phyloP scores from a whole-genome alignment of 2,888 invertebrate species.

The Ramazzottius varieornatus region DNA sequence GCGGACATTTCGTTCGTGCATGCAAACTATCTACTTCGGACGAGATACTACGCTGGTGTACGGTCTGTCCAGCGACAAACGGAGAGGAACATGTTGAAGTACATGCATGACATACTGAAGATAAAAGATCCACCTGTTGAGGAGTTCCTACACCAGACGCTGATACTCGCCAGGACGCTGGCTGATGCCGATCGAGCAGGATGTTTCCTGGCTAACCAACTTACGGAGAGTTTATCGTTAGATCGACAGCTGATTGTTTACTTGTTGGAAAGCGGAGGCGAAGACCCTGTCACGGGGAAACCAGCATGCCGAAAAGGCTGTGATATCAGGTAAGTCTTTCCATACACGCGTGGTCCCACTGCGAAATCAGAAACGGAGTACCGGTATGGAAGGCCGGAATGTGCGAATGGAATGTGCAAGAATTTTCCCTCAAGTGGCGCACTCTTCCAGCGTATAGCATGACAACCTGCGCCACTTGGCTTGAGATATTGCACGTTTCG shows the following conservation, averaged over 20 bases:
- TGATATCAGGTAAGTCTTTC: background rate
- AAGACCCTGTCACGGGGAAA: background rate
- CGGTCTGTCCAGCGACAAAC: background rate
- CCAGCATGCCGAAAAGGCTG: background rate
- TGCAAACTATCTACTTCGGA: background rate
- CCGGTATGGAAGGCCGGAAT: too few relatives aligned
- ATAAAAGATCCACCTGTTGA: background rate
- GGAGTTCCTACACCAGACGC: background rate
- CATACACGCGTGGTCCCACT: too few relatives aligned
- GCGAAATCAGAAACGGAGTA: too few relatives aligned
- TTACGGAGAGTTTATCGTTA: background rate
- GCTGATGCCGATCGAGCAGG: background rate
- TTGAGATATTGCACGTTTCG: too few relatives aligned
- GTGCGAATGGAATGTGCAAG: too few relatives aligned
- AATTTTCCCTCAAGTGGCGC: too few relatives aligned
- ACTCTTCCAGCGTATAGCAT: too few relatives aligned
- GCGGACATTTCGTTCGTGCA: background rate
- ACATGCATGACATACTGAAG: background rate
- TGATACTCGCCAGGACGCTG: background rate
- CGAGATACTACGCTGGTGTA: background rate
- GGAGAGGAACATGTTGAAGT: background rate
- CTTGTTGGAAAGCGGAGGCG: background rate
- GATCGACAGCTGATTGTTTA: background rate
- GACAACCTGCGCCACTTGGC: too few relatives aligned
- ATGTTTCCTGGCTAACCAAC: background rate